Evolutionary conservation across 2,888 invertebrate species (phyloP), one percentile per base, ranked within the genome.

Genomic region (Epinotia nisella): DNA sequence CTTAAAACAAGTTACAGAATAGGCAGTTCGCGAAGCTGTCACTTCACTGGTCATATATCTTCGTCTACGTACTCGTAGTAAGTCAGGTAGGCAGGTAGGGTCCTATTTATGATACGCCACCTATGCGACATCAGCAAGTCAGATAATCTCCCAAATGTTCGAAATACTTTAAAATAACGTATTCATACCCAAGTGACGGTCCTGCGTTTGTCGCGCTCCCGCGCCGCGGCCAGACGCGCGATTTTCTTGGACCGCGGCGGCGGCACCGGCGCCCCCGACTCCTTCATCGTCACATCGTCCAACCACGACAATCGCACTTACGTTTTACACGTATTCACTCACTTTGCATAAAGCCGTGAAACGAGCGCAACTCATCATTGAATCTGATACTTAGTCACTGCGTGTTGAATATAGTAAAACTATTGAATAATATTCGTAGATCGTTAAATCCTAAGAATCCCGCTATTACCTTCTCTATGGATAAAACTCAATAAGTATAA

Each of bases 201-300:
- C 81, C 91, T 89, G 75, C 87, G 86, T 64, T 87, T 85, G 59
- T 88, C 87, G 64, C 84, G 85, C 58, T 87, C 87, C 79, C 85
- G 88, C 64, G 83, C 81, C 68, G 88, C 88, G 3, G 90, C 89
- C 75, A 89, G 80, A 19, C 90, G 88, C 5, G 94, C 94, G 74
- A 92, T 81, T 79, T 90, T 92, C 85, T 94, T 94, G 76, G 87
- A 81, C 75, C 94, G 84, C 67, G 94, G 94, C 69, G 94, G 94
- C 64, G 94, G 92, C 74, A 94, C 89, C 13, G 94, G 93, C 75
- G 76, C 78, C 59, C 72, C 81, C 77, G 79, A 76, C 76, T 77
- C 81, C 77, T 78, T 78, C 79, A 76, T 70, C 71, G 73, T 79
- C 75, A 79, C 80, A 77, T 79, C 53, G 71, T 78, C 75, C 76